Percentiles rank a stretch among this genome's conserved stretches.
Evolutionary conservation across 2,113 vertebrate species (phyloP).

Genomic region (Oreochromis niloticus): DNA sequence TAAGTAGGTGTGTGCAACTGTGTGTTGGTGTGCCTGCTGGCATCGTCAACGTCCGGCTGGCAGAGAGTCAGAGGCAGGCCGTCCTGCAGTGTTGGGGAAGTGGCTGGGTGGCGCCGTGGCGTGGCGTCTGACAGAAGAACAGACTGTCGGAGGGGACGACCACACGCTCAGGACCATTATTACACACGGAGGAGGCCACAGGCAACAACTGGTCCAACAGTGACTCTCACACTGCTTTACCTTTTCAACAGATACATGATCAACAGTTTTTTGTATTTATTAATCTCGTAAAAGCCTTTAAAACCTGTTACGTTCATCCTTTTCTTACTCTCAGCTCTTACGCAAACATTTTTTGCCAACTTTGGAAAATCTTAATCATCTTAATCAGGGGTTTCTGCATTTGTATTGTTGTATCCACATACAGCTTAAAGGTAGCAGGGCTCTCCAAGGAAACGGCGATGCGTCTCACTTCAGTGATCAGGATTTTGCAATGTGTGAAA

Average conservation of each 20-base stretch:
- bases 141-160: slow-evolving; percentile 14
- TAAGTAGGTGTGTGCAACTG: slow-evolving; percentile 29
- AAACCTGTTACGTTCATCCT: not conserved
- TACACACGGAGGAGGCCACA: not conserved
- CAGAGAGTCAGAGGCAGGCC: slow-evolving; percentile 9
- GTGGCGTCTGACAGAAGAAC: slow-evolving; percentile 37
- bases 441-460: not conserved
- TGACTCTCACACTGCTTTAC: not conserved
- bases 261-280: not conserved
- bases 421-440: not conserved
- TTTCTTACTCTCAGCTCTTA: not conserved
- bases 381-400: not conserved
- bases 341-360: not conserved
- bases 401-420: accelerated
- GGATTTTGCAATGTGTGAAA: not conserved
- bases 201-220: not conserved
- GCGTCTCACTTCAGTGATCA: not conserved
- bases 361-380: not conserved
- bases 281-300: not conserved
- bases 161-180: slow-evolving; percentile 24
- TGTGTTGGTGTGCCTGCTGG: slow-evolving; percentile 22
- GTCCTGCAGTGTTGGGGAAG: slow-evolving; percentile 21
- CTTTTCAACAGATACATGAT: not conserved
- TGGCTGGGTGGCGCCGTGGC: not conserved
- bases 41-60: slow-evolving; percentile 4